Base-by-base conservation (phyloP, 1,140 invertebrate species). In the Panagrolaimus sp. region DNA sequence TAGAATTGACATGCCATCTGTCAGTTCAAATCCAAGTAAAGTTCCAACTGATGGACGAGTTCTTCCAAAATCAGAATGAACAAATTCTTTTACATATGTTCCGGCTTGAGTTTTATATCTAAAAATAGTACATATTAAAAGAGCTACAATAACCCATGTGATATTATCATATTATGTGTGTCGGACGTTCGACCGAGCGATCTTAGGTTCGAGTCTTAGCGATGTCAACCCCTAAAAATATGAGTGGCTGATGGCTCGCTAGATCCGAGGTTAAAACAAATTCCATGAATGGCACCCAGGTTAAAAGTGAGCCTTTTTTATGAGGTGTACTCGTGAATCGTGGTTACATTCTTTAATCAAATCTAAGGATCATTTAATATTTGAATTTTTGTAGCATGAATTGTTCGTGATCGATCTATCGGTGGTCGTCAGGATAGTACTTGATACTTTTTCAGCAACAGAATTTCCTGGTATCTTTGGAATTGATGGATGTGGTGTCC, bases 41-140 rank as follows among this genome's bases (percentile, higher is more conserved):
- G 76, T 76, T 14, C 76, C 75, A 48, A 87, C 65, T 63, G 83
- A 86, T 9, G 86, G 86, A n/a, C 72, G 67, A 1, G 86, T 87
- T 44, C 86, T 73, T 31, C 84, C 85, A 76, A 87, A 85, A 74
- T 87, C 86, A 38, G 86, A 83, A 74, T 87, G 86, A 16, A 87
- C 85, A 82, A 87, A 87, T 69, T 86, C 85, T 79, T 74, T 80
- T 77, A 38, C 78, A 80, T 23, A 20, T 13, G 16, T 66, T 47
- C 45, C 61, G 7, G 44, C 16, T 46, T 43, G 69, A 14, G 53
- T 70, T 31, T 65, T 51, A 27, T 20, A 14, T 67, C 71, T 68
- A 74, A 43, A 72, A 51, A 67, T 68, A 72, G n/a, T n/a, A n/a
- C n/a, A n/a, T n/a, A n/a, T n/a, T n/a, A n/a, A n/a, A n/a, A n/a